A percentile compares a stretch with the other conserved stretches of the same genome.
These are phyloP conservation scores for Baronia brevicornis DNA, from an alignment of 2,888 invertebrate genomes.

Conservation along the genomic window DNA sequence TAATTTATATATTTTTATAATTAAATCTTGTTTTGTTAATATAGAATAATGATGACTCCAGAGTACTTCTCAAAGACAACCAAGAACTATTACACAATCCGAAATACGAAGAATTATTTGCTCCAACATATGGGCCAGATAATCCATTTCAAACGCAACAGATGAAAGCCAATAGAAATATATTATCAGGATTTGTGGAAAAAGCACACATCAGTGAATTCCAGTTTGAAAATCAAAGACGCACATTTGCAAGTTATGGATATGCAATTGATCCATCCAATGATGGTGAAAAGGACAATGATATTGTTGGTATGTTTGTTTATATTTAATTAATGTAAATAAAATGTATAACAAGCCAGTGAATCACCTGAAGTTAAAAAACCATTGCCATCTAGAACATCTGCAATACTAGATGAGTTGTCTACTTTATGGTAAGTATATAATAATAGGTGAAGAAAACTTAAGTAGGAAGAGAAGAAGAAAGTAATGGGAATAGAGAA, in stretches of 20 bases:
- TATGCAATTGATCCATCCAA: constrained; percentile 96
- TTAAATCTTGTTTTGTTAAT: constrained; percentile 22
- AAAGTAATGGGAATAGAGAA: too few relatives aligned
- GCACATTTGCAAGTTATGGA: constrained; percentile 96
- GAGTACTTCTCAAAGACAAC: constrained; percentile 84
- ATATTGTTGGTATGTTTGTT: constrained; percentile 60
- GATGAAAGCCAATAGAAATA: constrained; percentile 91
- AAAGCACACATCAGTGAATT: constrained; percentile 96
- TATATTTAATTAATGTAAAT: neutral
- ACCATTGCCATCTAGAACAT: too few relatives aligned
- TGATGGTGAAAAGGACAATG: constrained; percentile 47
- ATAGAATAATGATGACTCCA: constrained; percentile 82
- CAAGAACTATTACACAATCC: constrained; percentile 94
- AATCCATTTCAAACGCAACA: constrained; percentile 96
- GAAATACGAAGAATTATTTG: constrained; percentile 94
- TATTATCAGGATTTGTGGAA: constrained; percentile 95
- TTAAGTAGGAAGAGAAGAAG: too few relatives aligned
- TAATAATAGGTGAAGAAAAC: too few relatives aligned
- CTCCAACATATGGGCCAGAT: constrained; percentile 92
- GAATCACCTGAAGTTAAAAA: too few relatives aligned
- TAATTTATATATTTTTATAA: constrained; percentile 8
- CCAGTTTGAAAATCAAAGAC: constrained; percentile 96
- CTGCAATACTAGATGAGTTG: too few relatives aligned
- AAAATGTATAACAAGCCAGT: neutral
- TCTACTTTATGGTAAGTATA: too few relatives aligned